Evolutionary conservation across 2,888 invertebrate species (phyloP).

Genomic region (Rhogogaster chlorosoma): DNA sequence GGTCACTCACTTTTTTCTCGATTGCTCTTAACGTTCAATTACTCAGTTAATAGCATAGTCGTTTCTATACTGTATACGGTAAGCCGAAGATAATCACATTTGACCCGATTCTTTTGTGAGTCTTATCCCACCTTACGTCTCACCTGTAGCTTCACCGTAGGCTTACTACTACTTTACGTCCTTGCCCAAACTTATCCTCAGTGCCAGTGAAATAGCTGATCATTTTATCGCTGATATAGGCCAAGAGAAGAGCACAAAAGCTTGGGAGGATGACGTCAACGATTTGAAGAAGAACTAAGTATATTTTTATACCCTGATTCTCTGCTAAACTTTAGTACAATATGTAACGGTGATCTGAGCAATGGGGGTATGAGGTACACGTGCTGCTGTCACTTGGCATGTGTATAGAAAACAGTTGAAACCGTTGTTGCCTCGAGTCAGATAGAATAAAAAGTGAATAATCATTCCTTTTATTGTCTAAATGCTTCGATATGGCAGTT

Average conservation of each 20-base stretch:
- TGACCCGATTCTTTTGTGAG: conserved; percentile 40
- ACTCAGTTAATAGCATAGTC: neutral
- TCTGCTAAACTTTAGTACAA: neutral
- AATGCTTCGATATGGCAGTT: neutral
- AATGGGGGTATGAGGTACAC: neutral
- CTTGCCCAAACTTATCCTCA: neutral
- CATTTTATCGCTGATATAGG: neutral
- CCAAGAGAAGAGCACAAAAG: neutral
- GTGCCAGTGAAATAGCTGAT: neutral
- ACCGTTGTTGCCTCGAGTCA: conserved; percentile 11
- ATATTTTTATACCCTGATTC: neutral
- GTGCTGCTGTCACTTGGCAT: neutral
- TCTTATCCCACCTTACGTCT: conserved; percentile 1
- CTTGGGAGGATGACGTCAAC: neutral
- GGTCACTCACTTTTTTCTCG: conserved; percentile 3
- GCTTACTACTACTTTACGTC: neutral
- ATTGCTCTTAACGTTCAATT: neutral
- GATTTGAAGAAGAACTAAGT: neutral
- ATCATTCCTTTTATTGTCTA: neutral
- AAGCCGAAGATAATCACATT: conserved; percentile 36
- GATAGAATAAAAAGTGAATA: neutral
- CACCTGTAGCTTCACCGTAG: neutral
- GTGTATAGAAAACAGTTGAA: neutral
- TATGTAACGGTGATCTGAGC: neutral
- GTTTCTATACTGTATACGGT: conserved; percentile 24